Conservation (phyloP, 2,888 invertebrate species). For the Spodoptera picta region DNA sequence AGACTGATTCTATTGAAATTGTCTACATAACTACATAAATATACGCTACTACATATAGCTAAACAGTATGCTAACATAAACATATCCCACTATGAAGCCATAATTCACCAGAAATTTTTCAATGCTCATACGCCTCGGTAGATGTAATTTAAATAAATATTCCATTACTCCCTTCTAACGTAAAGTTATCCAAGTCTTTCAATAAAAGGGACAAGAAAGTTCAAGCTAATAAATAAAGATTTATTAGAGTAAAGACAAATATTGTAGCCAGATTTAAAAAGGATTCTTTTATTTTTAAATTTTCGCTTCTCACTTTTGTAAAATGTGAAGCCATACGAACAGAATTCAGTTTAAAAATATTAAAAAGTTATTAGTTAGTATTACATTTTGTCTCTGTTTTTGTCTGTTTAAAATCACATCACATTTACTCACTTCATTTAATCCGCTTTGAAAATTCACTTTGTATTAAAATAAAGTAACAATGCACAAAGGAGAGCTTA, state of each 20-base stretch:
- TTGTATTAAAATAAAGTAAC: neutral
- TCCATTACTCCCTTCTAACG: constrained; percentile 5
- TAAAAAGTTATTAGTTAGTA: neutral
- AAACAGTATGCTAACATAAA: too few species aligned
- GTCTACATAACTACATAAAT: too few species aligned
- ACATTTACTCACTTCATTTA: neutral
- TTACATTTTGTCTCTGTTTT: neutral
- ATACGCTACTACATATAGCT: too few species aligned
- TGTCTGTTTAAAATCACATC: neutral
- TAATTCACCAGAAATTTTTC: neutral
- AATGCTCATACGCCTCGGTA: neutral
- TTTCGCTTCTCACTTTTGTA: constrained; percentile 12
- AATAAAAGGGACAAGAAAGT: constrained; percentile 31
- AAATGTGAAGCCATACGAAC: neutral
- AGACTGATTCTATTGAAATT: too few species aligned
- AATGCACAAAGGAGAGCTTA: constrained; percentile 8
- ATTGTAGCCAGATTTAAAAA: constrained; percentile 12
- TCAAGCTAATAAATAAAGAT: constrained; percentile 43
- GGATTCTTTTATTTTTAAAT: constrained; percentile 17
- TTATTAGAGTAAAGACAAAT: constrained; percentile 39
- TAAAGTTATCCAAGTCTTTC: constrained; percentile 18
- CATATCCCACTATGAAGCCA: neutral
- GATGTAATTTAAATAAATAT: constrained; percentile 20
- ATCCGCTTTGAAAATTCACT: constrained; percentile 5
- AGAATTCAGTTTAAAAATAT: neutral